Conservation (phyloP, 2,888 invertebrate genomes). For the Tachina lurida region DNA sequence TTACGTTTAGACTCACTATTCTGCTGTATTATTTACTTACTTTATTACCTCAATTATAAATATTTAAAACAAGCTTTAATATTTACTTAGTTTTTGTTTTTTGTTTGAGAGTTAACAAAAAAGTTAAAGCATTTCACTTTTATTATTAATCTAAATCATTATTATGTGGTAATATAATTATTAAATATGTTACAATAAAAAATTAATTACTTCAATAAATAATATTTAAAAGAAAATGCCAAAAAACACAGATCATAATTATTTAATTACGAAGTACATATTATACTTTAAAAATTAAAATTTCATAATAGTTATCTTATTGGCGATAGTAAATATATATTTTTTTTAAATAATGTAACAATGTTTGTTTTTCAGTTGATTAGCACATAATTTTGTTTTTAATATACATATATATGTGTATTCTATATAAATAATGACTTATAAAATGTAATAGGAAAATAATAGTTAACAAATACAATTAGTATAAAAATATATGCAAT, state of each 20-base stretch:
- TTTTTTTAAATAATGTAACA: constrained; percentile 43
- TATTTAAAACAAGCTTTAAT: background rate
- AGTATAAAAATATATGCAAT: constrained; percentile 63
- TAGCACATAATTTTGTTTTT: constrained; percentile 3
- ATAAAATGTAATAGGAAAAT: constrained; percentile 26
- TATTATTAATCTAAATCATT: constrained; percentile 48
- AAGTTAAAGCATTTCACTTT: constrained; percentile 56
- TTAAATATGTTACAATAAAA: constrained; percentile 40
- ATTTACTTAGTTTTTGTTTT: constrained; percentile 10
- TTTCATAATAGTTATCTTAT: constrained; percentile 7
- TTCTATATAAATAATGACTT: constrained; percentile 33
- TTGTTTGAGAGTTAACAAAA: constrained; percentile 55
- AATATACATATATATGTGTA: background rate
- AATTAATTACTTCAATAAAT: constrained; percentile 28
- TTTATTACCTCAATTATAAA: background rate
- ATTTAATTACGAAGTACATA: constrained; percentile 43
- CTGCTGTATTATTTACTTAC: no score
- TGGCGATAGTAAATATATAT: constrained; percentile 1
- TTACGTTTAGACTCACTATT: no score
- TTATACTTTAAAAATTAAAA: constrained; percentile 44
- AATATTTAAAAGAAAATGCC: constrained; percentile 41
- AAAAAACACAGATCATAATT: constrained; percentile 52
- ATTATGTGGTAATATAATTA: constrained; percentile 19
- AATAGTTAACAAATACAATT: constrained; percentile 54
- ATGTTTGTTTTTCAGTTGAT: constrained; percentile 18